Evolutionary conservation across 2,888 invertebrate genomes (phyloP).

Genomic region (Calameuta idolon): DNA sequence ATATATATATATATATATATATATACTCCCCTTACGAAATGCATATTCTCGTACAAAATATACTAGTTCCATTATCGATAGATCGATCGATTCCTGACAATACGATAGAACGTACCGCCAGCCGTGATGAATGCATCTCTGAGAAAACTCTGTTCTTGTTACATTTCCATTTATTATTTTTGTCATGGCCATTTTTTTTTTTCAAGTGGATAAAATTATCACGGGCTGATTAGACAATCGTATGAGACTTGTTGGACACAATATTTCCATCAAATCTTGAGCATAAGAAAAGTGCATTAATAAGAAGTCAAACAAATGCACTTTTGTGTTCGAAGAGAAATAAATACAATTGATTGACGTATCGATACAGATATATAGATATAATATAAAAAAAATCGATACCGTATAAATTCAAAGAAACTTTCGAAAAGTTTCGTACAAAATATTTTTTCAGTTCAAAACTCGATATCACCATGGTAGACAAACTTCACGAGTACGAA

Average conservation of each 20-base stretch:
- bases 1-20: not conserved
- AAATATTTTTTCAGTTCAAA: not conserved
- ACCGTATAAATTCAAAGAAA: not conserved
- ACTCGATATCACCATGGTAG: slow-evolving; percentile 71
- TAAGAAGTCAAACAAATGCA: not conserved
- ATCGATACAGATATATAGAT: not conserved
- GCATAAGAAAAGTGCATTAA: not conserved
- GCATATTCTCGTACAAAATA: not conserved
- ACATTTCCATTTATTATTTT: not conserved
- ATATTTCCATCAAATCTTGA: not conserved
- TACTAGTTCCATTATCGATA: not conserved
- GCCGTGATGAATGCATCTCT: not conserved
- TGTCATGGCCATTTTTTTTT: not conserved
- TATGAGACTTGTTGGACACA: not conserved
- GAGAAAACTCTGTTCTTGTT: not conserved
- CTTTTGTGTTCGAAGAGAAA: not conserved
- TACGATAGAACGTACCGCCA: not conserved
- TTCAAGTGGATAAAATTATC: not conserved
- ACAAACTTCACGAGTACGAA: slow-evolving; percentile 85
- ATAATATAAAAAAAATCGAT: not conserved
- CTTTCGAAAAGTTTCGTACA: not conserved
- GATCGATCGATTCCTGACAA: not conserved
- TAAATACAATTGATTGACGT: not conserved
- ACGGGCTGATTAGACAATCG: not conserved
- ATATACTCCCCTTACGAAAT: too few species aligned